phyloP scores from a whole-genome alignment of 1,140 invertebrate genomes.

The Notospermus geniculatus region DNA sequence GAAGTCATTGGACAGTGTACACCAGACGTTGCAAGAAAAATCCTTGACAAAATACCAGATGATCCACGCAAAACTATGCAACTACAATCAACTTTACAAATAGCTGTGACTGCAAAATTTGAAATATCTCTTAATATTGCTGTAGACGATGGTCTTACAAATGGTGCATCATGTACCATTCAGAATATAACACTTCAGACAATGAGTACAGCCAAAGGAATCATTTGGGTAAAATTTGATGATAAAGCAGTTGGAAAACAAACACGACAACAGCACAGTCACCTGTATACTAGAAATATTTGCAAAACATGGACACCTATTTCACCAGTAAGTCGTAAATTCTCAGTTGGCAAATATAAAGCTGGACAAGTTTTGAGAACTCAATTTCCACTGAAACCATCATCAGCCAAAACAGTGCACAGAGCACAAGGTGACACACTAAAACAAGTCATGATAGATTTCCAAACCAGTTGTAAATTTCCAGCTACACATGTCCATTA shows the following conservation, averaged over 20 bases:
- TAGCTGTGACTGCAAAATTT: not conserved
- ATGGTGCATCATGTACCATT: not conserved
- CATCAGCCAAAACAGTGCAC: not conserved
- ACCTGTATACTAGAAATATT: not conserved
- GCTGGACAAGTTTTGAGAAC: not conserved
- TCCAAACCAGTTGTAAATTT: no score
- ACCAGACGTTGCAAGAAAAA: not conserved
- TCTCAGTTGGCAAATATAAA: not conserved
- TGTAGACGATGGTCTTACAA: constrained; percentile 1
- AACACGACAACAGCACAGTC: not conserved
- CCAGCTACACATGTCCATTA: no score
- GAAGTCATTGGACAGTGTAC: not conserved
- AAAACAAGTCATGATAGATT: no score
- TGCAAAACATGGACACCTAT: not conserved
- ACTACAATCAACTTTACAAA: not conserved
- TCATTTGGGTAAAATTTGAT: not conserved
- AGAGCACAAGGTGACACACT: not conserved
- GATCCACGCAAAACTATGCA: constrained; percentile 3
- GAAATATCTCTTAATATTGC: not conserved
- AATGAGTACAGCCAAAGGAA: not conserved
- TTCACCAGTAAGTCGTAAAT: not conserved
- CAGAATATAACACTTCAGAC: not conserved
- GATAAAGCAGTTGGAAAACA: not conserved
- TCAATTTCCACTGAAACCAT: not conserved
- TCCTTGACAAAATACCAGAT: not conserved